Evolutionary conservation across 2,888 invertebrate species (phyloP), one percentile per base, ranked within the genome.

Genomic region (Drosophila rellima): DNA sequence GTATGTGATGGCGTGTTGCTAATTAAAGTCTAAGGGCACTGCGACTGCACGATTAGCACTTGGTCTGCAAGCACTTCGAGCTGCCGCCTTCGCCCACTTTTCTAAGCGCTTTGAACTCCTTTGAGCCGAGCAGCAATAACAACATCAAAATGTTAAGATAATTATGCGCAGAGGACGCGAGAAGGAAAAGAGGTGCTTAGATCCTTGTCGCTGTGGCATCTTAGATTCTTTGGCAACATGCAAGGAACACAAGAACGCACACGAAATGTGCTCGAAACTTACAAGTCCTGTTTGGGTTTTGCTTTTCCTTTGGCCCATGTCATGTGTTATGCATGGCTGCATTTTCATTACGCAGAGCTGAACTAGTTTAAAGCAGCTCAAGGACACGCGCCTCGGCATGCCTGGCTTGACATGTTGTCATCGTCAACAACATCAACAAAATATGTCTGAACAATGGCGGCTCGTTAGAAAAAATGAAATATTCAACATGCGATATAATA

Each of bases 281-380:
- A 37, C 44, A 45, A 56, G 56, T 35, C 42, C 42, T 55, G 54
- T 23, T 56, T 40, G 42, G 39, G 31, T 64, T 15, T 47, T 51
- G 55, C 60, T 57, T 65, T 59, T 57, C 64, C 45, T 45, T 74
- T 65, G 65, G 45, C 44, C 52, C 66, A 37, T 77, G 67, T 68
- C 70, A 64, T 78, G 69, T 61, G 74, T 63, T 88, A 77, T 88
- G 87, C 83, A 75, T 73, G 87, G 63, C 75, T 84, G 88, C 78
- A 75, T 86, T 88, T 84, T 88, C 87, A 83, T 88, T 83, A 88
- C 78, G 70, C 75, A 67, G 65, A 42, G 67, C 63, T 79, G 73
- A 69, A 79, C 82, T 82, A 75, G 85, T 79, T 76, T 76, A 76
- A 88, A 72, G 65, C 80, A 78, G 87, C 83, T 75, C 83, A 83